These are phyloP conservation scores for Hydroisotoma schaefferi DNA, from an alignment of 2,888 invertebrate genomes.

Conservation along the genomic window DNA sequence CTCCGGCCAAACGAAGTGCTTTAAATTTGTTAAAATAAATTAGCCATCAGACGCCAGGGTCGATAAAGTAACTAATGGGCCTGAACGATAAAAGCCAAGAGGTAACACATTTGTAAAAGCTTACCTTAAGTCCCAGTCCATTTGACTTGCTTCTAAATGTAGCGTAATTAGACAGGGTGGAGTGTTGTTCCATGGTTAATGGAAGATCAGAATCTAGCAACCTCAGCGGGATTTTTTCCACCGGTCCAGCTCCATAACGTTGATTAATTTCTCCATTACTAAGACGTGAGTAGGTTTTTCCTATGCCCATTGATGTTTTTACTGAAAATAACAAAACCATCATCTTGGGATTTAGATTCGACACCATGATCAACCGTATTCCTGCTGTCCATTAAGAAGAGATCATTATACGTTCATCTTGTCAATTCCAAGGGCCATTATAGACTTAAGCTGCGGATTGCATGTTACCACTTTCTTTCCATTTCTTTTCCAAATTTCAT, in stretches of 20 bases:
- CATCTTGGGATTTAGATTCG: constrained; percentile 13
- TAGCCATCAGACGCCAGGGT: no score
- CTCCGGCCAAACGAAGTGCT: no score
- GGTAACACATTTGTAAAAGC: no score
- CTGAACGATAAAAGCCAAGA: not conserved
- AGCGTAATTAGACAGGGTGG: constrained; percentile 48
- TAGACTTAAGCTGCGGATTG: constrained; percentile 12
- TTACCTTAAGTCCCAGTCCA: constrained; percentile 48
- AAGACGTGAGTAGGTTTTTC: constrained; percentile 48
- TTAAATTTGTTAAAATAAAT: no score
- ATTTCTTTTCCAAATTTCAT: not conserved
- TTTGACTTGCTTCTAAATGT: constrained; percentile 48
- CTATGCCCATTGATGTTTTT: constrained; percentile 39
- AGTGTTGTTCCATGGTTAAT: constrained; percentile 34
- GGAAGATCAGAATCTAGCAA: constrained; percentile 41
- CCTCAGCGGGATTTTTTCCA: constrained; percentile 46
- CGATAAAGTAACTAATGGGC: constrained; percentile 1
- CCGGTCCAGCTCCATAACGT: constrained; percentile 37
- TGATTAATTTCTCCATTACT: constrained; percentile 49
- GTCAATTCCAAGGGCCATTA: constrained; percentile 20
- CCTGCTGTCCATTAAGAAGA: constrained; percentile 10
- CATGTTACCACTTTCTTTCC: constrained; percentile 1
- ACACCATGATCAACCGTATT: constrained; percentile 11
- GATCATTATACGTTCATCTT: constrained; percentile 24
- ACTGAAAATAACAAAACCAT: constrained; percentile 23